Evolutionary conservation across 2,797 vertebrate genomes (phyloP), one percentile per base, ranked within the genome.

Genomic region (Pseudomugil tenellus): DNA sequence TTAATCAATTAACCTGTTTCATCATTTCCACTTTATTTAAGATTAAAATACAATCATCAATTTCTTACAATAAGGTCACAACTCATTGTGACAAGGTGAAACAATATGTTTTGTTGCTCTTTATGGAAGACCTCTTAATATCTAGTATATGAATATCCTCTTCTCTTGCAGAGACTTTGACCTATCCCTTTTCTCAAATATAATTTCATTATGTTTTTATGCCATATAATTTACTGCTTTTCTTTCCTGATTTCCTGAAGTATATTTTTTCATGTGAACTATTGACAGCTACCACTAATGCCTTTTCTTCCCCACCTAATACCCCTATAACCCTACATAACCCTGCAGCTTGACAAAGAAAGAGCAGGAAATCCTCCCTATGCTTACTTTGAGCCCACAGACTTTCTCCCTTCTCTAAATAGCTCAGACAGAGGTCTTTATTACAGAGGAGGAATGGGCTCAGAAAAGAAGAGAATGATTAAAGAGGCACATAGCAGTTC

Each of bases 401-500:
- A 88, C 86, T 90, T 84, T 80, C 75, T 86, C 76, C 75, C 76
- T 85, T 70, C 76, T 46, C 73, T 81, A 81, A 82, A 85, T 77
- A 35, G 79, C 89, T 90, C 81, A 89, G 77, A 88, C 84, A 90
- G 85, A 90, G 80, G 83, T 90, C 90, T 92, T 87, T 85, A 88
- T 91, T 84, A 87, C 70, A 3, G 62, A 81, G 77, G 63, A 80
- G 72, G 52, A 80, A 67, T 69, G 65, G 58, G 76, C 75, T 67
- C 32, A 54, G 65, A 63, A 65, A 76, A 78, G 52, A 60, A 65
- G 16, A 63, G 58, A 78, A 67, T 83, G 73, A 84, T 79, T 78
- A 63, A 79, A 70, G 64, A 82, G 58, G 58, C 34, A 26, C 11
- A 54, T 58, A 66, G 61, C 61, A 70, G 66, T 11, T 83, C 48